Conservation (phyloP, 2,113 vertebrate species). For the Heterocephalus glaber region DNA sequence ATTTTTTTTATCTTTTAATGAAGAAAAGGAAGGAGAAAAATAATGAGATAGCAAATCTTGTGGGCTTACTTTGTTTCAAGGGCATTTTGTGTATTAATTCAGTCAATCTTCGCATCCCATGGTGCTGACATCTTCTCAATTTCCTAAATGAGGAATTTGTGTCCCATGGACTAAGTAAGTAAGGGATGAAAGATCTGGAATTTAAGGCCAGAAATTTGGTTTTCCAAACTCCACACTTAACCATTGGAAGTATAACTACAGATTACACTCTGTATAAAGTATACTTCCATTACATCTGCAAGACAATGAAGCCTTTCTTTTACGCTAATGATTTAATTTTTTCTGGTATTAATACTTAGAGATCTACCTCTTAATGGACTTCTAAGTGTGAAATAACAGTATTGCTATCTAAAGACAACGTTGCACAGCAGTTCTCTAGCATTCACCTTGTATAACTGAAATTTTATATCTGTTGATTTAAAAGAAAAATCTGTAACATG, state of each 20-base stretch:
- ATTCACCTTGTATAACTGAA: background rate
- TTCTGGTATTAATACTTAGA: background rate
- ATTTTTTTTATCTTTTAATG: background rate
- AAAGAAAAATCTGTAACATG: background rate
- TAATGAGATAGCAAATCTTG: background rate
- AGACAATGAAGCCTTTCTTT: background rate
- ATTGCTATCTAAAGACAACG: too few relatives aligned
- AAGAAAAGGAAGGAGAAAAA: background rate
- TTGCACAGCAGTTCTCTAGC: background rate
- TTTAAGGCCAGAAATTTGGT: background rate
- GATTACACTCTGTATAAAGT: accelerated
- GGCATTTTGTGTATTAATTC: background rate
- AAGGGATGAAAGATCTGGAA: background rate
- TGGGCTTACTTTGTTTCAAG: background rate
- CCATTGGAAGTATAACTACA: background rate
- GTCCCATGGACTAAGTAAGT: background rate
- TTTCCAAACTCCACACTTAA: background rate
- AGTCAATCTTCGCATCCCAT: background rate
- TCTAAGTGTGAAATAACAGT: background rate
- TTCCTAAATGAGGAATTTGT: background rate
- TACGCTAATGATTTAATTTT: background rate
- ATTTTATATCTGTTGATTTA: background rate
- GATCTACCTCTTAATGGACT: background rate
- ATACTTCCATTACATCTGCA: accelerated
- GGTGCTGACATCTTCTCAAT: background rate